A percentile compares a stretch with the other conserved stretches of the same genome.
Evolutionary conservation across 2,888 invertebrate genomes (phyloP).

Genomic region (Caenorhabditis sinica): DNA sequence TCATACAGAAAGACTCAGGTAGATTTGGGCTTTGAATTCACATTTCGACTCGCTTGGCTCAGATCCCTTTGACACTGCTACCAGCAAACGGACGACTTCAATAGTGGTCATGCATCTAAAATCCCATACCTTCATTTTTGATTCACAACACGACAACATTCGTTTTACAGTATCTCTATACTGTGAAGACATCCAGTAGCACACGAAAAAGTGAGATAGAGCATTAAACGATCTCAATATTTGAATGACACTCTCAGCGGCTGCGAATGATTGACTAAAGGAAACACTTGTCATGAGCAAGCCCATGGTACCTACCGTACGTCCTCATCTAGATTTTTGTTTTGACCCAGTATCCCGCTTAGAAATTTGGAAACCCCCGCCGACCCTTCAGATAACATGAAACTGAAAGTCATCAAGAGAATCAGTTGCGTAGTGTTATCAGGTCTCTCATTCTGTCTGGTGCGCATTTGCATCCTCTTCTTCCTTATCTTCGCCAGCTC

Average conservation of each 20-base stretch:
- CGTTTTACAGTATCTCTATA: slow-evolving; percentile 21
- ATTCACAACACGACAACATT: background rate
- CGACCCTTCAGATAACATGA: slow-evolving; percentile 17
- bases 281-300: too few relatives aligned
- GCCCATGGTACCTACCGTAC: too few relatives aligned
- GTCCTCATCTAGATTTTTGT: too few relatives aligned
- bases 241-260: too few relatives aligned
- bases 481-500: background rate
- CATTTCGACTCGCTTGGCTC: too few relatives aligned
- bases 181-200: slow-evolving; percentile 10
- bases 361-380: background rate
- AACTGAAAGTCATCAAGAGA: background rate
- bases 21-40: too few relatives aligned
- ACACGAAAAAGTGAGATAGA: slow-evolving; percentile 10
- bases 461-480: background rate
- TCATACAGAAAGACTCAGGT: too few relatives aligned
- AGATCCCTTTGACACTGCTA: too few relatives aligned
- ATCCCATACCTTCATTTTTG: background rate
- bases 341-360: too few relatives aligned
- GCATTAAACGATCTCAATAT: background rate
- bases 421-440: slow-evolving; percentile 4
- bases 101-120: too few relatives aligned
- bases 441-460: background rate
- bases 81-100: too few relatives aligned
- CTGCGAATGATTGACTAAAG: too few relatives aligned